These are phyloP conservation scores for Drosophila lowei DNA, from an alignment of 1,140 invertebrate species.

Conservation along the genomic window DNA sequence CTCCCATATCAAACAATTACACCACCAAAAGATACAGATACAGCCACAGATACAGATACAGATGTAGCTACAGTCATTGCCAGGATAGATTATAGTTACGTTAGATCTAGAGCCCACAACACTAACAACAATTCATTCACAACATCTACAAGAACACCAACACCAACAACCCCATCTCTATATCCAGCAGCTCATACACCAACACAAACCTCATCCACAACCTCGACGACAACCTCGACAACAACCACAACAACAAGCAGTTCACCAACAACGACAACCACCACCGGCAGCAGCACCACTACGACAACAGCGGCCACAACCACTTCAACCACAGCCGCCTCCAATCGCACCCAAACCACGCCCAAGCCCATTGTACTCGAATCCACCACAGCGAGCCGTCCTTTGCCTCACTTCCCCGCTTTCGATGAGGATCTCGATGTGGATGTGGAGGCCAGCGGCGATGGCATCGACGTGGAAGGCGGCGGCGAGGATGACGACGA, in stretches of 20 bases:
- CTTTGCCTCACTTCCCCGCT: constrained; percentile 14
- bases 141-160: constrained; percentile 65
- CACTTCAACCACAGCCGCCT: constrained; percentile 6
- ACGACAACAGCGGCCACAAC: constrained; percentile 8
- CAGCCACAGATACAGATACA: constrained; percentile 16
- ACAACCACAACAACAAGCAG: constrained; percentile 16
- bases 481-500: constrained; percentile 30
- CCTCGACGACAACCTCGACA: constrained; percentile 27
- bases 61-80: constrained; percentile 6
- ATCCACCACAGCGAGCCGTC: constrained; percentile 6
- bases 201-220: constrained; percentile 54
- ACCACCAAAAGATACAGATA: constrained; percentile 21
- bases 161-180: constrained; percentile 62
- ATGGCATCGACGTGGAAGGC: constrained; percentile 37
- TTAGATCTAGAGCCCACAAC: constrained; percentile 15
- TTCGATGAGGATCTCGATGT: constrained; percentile 53
- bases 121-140: constrained; percentile 45
- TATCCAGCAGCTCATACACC: constrained; percentile 77
- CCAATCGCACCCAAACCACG: constrained; percentile 15
- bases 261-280: constrained; percentile 10
- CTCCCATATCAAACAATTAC: constrained; percentile 23
- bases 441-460: constrained; percentile 53
- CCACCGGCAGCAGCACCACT: constrained; percentile 24
- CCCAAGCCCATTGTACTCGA: not conserved
- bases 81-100: constrained; percentile 24